These are phyloP conservation scores for Schlechtendalia chinensis DNA, from an alignment of 1,140 invertebrate genomes.

Conservation along the genomic window DNA sequence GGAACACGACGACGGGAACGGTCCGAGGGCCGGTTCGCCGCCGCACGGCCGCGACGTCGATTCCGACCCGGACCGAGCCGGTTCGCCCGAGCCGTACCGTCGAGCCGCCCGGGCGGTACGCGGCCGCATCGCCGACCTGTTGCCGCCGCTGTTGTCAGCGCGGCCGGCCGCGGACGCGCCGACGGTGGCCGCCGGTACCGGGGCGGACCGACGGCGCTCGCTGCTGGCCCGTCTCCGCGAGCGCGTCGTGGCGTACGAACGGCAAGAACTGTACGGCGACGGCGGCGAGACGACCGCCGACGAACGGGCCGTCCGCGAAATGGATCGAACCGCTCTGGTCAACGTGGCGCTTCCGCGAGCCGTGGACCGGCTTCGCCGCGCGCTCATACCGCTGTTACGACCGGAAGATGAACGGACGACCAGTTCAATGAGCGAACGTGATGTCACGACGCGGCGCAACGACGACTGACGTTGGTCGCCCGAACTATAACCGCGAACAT, in stretches of 20 bases:
- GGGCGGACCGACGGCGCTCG: background rate
- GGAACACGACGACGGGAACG: background rate
- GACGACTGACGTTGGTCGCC: background rate
- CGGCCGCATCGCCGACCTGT: slow-evolving; percentile 11
- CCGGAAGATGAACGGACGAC: background rate
- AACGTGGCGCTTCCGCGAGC: slow-evolving; percentile 27
- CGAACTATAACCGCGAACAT: no score
- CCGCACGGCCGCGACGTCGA: background rate
- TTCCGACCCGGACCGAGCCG: background rate
- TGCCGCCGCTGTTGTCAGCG: slow-evolving; percentile 1
- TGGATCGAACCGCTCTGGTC: slow-evolving; percentile 4
- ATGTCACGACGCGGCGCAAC: background rate
- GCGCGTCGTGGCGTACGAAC: slow-evolving; percentile 29
- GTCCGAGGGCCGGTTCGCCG: background rate
- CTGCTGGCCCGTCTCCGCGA: slow-evolving; percentile 8
- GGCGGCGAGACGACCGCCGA: background rate
- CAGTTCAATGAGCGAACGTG: background rate
- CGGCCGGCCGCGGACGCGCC: background rate
- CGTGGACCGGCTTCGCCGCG: slow-evolving; percentile 1
- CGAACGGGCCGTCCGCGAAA: background rate
- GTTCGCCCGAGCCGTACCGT: background rate
- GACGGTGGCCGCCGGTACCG: background rate
- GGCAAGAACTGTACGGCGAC: background rate
- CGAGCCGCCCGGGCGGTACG: background rate
- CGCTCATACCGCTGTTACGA: background rate